phyloP scores from a whole-genome alignment of 2,888 invertebrate genomes.

The Rugalucina vietnamica region DNA sequence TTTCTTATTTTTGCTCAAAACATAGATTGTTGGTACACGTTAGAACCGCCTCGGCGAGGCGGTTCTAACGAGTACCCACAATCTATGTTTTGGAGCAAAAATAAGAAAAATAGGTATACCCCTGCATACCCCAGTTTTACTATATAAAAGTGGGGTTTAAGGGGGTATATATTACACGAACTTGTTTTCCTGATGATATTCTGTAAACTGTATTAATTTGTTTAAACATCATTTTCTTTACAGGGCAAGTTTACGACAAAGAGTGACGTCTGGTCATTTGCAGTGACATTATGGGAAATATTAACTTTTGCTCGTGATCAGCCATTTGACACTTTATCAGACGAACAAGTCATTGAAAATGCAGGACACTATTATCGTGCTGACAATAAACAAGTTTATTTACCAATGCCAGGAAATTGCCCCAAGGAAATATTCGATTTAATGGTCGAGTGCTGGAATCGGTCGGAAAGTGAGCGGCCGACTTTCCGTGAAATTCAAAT shows the following conservation, averaged over 20 bases:
- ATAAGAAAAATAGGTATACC: too few species aligned
- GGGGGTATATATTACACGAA: too few species aligned
- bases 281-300: slow-evolving; percentile 94
- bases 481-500: slow-evolving; percentile 94
- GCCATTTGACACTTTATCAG: slow-evolving; percentile 91
- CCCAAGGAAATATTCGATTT: slow-evolving; percentile 95
- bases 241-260: slow-evolving; percentile 94
- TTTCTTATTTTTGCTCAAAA: too few species aligned
- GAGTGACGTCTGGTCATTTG: slow-evolving; percentile 97
- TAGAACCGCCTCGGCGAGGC: too few species aligned
- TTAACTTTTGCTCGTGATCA: slow-evolving; percentile 90
- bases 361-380: slow-evolving; percentile 91
- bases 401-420: slow-evolving; percentile 91
- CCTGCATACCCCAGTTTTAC: too few species aligned
- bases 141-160: too few species aligned
- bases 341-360: slow-evolving; percentile 92
- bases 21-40: too few species aligned
- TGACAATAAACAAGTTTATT: slow-evolving; percentile 87
- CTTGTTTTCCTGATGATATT: too few species aligned
- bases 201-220: too few species aligned
- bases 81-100: too few species aligned
- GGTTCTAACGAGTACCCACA: too few species aligned
- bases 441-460: slow-evolving; percentile 96
- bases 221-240: too few species aligned
- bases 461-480: slow-evolving; percentile 91